A percentile compares a stretch with the other conserved stretches of the same genome.
Evolutionary conservation across 2,113 vertebrate species (phyloP).

Genomic region (Geococcyx californianus): DNA sequence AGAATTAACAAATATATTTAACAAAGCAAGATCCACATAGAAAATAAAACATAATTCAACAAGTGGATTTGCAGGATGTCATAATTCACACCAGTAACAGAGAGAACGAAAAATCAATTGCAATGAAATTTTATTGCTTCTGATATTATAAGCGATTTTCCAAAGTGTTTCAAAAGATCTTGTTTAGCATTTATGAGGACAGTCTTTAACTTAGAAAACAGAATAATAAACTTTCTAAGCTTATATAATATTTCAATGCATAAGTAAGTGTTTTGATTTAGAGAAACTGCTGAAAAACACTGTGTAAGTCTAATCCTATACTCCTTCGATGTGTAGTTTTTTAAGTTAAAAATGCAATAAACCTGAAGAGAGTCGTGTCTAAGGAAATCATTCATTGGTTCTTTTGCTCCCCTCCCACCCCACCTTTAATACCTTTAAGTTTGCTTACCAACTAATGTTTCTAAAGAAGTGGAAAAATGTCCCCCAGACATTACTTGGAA

Average conservation of each 20-base stretch:
- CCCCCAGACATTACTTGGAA: not conserved
- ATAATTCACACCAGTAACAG: not conserved
- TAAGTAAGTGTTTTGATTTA: not conserved
- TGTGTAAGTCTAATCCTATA: not conserved
- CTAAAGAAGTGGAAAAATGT: not conserved
- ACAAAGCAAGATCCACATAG: not conserved
- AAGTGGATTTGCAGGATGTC: not conserved
- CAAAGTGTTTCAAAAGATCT: not conserved
- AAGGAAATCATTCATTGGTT: not conserved
- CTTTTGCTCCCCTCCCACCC: rapidly evolving
- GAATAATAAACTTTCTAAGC: not conserved
- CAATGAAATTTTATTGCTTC: not conserved
- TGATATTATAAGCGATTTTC: not conserved
- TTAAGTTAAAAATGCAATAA: not conserved
- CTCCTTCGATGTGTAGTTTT: not conserved
- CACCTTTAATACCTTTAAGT: not conserved
- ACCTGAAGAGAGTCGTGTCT: not conserved
- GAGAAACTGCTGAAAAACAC: not conserved
- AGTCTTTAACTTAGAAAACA: not conserved
- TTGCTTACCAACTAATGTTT: not conserved
- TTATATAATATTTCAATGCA: not conserved
- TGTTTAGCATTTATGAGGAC: not conserved
- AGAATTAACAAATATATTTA: not conserved
- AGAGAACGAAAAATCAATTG: not conserved
- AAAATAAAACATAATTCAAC: not conserved